Evolutionary conservation across 2,797 vertebrate genomes (phyloP), one percentile per base, ranked within the genome.

Genomic region (Graptemys geographica): DNA sequence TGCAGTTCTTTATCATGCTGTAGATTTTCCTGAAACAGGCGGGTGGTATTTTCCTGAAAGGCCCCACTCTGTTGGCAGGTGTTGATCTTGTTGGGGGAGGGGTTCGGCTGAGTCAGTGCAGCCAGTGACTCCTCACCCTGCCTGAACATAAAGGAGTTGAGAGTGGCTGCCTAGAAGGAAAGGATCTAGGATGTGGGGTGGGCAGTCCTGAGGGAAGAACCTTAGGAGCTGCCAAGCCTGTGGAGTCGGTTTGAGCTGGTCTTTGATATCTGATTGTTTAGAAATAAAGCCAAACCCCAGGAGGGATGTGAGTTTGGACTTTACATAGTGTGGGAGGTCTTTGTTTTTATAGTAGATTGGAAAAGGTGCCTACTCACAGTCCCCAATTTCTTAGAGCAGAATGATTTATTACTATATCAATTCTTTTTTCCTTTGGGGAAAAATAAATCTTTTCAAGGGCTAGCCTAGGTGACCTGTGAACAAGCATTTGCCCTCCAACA

Each of bases 11-110:
- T 0, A 31, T 18, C 55, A 27, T 87, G 49, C 23, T 69, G 12
- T 27, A 44, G 53, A 1, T 1, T 80, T 44, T 56, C 31, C 74
- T 81, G 37, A 80, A 84, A 90, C 0, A 0, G 59, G 25, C 55
- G 87, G 86, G 18, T 0, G 5, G 16, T 87, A 90, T 55, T 76
- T 93, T 51, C 47, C 90, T 86, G 84, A 81, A 88, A 15, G 0
- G 5, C 52, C 81, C 62, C 59, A 27, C 0, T 76, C 41, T 44
- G 37, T 72, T 25, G 37, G 19, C 37, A 3, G 37, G 13, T 27
- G 28, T 16, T 55, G 16, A 56, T 5, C 76, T 41, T 91, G 37
- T 41, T 83, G 74, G 4, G 33, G n/a, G 78, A 65, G 90, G 90
- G 83, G 33, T 16, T 44, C 27, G 81, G 16, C 11, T 76, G 62